Evolutionary conservation across 2,888 invertebrate genomes (phyloP), one percentile per base, ranked within the genome.

Genomic region (Drosophila lutescens): DNA sequence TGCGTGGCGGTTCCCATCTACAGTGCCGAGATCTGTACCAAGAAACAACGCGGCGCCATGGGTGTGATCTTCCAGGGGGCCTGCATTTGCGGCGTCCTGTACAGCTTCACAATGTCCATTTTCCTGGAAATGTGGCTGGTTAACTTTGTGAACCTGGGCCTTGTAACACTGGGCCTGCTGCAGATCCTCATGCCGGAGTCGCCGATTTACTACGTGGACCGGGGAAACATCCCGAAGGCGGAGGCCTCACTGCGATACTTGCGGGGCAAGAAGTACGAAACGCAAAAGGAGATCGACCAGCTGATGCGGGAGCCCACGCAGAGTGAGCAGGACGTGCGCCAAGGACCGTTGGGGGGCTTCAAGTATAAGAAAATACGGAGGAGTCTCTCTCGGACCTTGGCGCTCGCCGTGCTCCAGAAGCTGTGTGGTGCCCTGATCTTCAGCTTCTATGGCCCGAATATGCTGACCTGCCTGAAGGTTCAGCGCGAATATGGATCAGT

Each of bases 1-100:
- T 71, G 26, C 8, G 47, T 77, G 51, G 80, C 44, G 0, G 74
- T 75, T 9, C 83, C 79, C 0, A 20, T 72, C 2, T 82, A 82
- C n/a, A 61, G 23, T 15, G 40, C 46, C 13, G 80, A 77, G n/a
- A 73, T 82, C 15, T 40, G 47, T 8, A 15, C 36, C 7, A 4
- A 10, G 8, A n/a, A n/a, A 0, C 47, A 54, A 0, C 66, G 80
- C 0, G 83, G 78, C 1, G 3, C 32, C 9, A 46, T 75, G 38
- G 46, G 61, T 17, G 44, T 51, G 7, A 7, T 76, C 6, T 74
- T 58, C 23, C 57, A 36, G 7, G 79, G 57, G 0, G 54, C 68
- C 9, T 13, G 54, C 9, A 9, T 62, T 3, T 62, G 50, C 6
- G 82, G 79, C 7, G 26, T 69, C 3, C 8, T 69, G 17, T 65